Base-by-base conservation (phyloP, 2,113 vertebrate species). In the Albula glossodonta region DNA sequence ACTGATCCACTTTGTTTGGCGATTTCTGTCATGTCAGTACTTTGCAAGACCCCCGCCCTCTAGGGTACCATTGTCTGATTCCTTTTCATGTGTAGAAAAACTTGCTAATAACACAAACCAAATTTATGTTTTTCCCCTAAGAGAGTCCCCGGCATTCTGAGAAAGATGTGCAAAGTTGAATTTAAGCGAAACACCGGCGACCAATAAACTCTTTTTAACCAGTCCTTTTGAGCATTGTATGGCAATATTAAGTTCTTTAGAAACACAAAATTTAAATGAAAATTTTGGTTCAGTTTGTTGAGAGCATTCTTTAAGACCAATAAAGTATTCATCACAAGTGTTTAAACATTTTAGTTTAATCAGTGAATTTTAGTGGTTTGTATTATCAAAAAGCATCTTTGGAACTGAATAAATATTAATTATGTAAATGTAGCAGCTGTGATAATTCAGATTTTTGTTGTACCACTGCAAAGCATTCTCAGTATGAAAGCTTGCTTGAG, bases 21-120 rank as follows among this genome's bases (percentile, higher is more conserved):
- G 85, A 93, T 94, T 93, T 94, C 93, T 94, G 93, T 93, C 91
- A 93, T 95, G 93, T 95, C 94, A 94, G 94, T 94, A 94, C 93
- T 92, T 92, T 93, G 86, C 91, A 86, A 90, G 92, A 87, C 92
- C 85, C 91, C 92, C 86, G 92, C 90, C 93, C 90, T 91, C 91
- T 89, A 90, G 93, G 90, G 87, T 84, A 89, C 94, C 93, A 94
- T 96, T 96, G 95, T 96, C 92, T 94, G 92, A 93, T 93, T 91
- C 48, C 92, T 93, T 90, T 94, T 78, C 93, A 92, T 93, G 91
- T 91, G 13, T 19, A 92, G 90, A 92, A 94, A 95, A 93, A 93
- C 92, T 88, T 91, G 89, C 93, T 94, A 96, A 95, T 94, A 94
- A 95, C 94, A 95, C 93, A 93, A 93, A 95, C 93, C 90, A 92